A percentile compares a stretch with the other conserved stretches of the same genome.
Evolutionary conservation across 2,888 invertebrate species (phyloP).

Genomic region (Anoplius nigerrimus): DNA sequence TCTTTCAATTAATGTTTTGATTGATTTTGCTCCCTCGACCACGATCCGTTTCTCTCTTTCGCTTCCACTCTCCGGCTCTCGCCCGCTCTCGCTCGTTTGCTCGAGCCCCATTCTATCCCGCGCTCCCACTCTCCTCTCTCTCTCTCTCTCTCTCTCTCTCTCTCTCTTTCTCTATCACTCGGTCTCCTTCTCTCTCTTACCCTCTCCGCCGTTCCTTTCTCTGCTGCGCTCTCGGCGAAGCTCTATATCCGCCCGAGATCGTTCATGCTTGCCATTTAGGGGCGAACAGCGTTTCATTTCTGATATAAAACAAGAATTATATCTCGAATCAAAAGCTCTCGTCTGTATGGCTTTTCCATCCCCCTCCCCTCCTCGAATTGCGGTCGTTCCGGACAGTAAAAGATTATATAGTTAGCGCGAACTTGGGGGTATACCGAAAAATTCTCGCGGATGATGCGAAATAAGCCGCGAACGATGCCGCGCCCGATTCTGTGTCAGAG

Average conservation of each 20-base stretch:
- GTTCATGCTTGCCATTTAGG: slow-evolving; percentile 9
- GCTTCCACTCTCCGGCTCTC: slow-evolving; percentile 27
- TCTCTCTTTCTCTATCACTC: slow-evolving; percentile 30
- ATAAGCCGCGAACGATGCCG: too few species aligned
- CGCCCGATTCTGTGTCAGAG: too few species aligned
- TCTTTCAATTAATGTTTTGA: slow-evolving; percentile 76
- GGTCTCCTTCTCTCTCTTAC: slow-evolving; percentile 14
- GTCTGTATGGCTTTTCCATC: too few species aligned
- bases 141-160: slow-evolving; percentile 22
- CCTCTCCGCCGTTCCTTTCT: background rate
- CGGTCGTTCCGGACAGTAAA: too few species aligned
- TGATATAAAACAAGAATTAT: too few species aligned
- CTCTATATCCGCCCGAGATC: slow-evolving; percentile 17
- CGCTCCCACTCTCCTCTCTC: slow-evolving; percentile 1
- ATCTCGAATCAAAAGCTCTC: too few species aligned
- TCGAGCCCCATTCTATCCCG: background rate
- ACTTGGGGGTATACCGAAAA: too few species aligned
- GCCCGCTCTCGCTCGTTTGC: slow-evolving; percentile 9
- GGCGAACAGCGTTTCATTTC: slow-evolving; percentile 1
- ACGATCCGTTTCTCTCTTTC: slow-evolving; percentile 41
- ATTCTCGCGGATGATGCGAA: too few species aligned
- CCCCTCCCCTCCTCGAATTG: too few species aligned
- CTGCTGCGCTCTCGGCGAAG: background rate
- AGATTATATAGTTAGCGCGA: too few species aligned
- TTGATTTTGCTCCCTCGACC: slow-evolving; percentile 70